Evolutionary conservation across 2,113 vertebrate species (phyloP), one percentile per base, ranked within the genome.

Genomic region (Zosterops japonicus): DNA sequence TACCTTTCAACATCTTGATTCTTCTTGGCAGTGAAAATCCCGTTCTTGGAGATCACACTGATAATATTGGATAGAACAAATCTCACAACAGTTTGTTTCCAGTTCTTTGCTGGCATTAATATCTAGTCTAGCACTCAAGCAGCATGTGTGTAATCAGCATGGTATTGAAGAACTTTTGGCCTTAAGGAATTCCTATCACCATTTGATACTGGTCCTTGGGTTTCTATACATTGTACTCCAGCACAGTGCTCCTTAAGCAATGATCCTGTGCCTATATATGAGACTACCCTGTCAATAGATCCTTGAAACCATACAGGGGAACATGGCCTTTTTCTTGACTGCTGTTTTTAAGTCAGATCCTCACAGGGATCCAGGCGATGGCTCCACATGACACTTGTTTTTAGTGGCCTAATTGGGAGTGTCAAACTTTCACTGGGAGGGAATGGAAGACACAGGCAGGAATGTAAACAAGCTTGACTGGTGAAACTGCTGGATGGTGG

Each of bases 221-320:
- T 69, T 83, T 67, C 42, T 4, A 2, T 5, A n/a, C 22, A 70
- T 65, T 27, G 14, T 52, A 31, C 8, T 31, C 24, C 27, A 89
- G 35, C 12, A 31, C 22, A 71, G 18, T n/a, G 31, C 41, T 82
- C 19, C 19, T 53, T 46, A 31, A 74, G 33, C 24, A 76, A 33
- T 2, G 3, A 53, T 21, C 12, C 0, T 0, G 18, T 28, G 11
- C 28, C 41, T 53, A 0, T 18, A 22, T 25, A 14, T 11, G 8
- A 91, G 13, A 39, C 53, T 69, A 27, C 13, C 19, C 19, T 21
- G 11, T 14, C 27, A 79, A 31, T 0, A 60, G 29, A 52, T 28
- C 8, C 6, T 44, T 36, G 35, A 83, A 84, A 81, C 9, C 2
- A 25, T 16, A 53, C 2, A 33, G 21, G 29, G n/a, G 41, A 79